Percentiles rank a stretch among this genome's conserved stretches.
phyloP scores from a whole-genome alignment of 2,797 vertebrate species.

The Lacerta agilis region DNA sequence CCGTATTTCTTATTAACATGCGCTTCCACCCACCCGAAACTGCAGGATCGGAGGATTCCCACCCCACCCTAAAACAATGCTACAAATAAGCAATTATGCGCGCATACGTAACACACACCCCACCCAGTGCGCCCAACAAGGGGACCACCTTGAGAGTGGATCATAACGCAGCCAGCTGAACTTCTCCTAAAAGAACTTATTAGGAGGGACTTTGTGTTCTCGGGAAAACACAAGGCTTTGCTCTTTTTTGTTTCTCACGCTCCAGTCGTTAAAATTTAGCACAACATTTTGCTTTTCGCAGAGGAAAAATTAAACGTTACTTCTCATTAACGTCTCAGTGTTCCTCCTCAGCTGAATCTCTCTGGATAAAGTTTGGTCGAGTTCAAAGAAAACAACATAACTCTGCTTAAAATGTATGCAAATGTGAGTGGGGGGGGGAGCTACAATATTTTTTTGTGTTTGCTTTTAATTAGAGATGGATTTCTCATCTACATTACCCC shows the following conservation, averaged over 20 bases:
- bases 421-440: slow-evolving; percentile 69
- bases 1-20: neutral
- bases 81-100: neutral
- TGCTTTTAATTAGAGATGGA: slow-evolving; percentile 81
- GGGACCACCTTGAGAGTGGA: neutral
- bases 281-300: slow-evolving; percentile 10
- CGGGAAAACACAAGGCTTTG: neutral
- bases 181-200: neutral
- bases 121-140: neutral
- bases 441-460: slow-evolving; percentile 69
- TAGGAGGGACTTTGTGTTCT: neutral
- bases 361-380: slow-evolving; percentile 62
- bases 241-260: slow-evolving; percentile 1
- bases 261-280: neutral
- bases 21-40: neutral
- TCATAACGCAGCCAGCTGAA: neutral
- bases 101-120: neutral
- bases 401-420: slow-evolving; percentile 68
- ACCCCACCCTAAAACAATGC: neutral
- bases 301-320: slow-evolving; percentile 62
- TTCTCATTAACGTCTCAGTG: slow-evolving; percentile 43
- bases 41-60: neutral
- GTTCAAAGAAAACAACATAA: slow-evolving; percentile 62
- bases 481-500: slow-evolving; percentile 76
- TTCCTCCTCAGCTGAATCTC: slow-evolving; percentile 65